Evolutionary conservation across 2,888 invertebrate species (phyloP).

Genomic region (Spodoptera exigua): DNA sequence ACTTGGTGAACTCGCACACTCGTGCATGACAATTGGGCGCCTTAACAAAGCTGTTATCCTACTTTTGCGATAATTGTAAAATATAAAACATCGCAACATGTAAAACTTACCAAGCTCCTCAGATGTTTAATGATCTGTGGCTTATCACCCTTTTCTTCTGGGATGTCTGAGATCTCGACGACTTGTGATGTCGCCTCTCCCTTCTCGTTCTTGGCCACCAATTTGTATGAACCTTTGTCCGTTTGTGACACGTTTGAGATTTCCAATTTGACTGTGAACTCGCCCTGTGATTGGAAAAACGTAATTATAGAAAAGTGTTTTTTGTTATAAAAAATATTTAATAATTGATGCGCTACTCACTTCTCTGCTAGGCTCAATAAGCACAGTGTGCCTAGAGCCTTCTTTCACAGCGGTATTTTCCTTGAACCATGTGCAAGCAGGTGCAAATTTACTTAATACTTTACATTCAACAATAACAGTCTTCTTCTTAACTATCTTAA

Average conservation of each 20-base stretch:
- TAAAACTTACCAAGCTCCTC: conserved; percentile 91
- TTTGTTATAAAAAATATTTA: background rate
- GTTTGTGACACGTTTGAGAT: conserved; percentile 94
- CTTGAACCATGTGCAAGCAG: conserved; percentile 98
- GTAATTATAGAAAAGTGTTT: background rate
- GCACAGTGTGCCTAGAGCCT: conserved; percentile 93
- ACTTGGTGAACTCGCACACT: too few species aligned
- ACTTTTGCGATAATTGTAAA: too few species aligned
- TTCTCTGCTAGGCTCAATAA: conserved; percentile 94
- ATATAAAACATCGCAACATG: too few species aligned
- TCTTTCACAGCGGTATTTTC: conserved; percentile 94
- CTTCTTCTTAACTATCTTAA: conserved; percentile 97
- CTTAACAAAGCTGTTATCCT: too few species aligned
- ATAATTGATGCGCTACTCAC: conserved; percentile 79
- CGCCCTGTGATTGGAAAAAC: conserved; percentile 89
- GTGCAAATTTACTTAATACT: conserved; percentile 97
- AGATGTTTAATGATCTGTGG: conserved; percentile 94
- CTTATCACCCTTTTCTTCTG: conserved; percentile 93
- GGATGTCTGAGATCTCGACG: conserved; percentile 95
- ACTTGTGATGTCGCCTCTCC: conserved; percentile 97
- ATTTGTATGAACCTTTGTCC: conserved; percentile 96
- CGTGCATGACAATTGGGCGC: too few species aligned
- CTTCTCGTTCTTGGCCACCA: conserved; percentile 97
- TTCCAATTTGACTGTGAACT: conserved; percentile 96
- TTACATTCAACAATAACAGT: conserved; percentile 98